A percentile compares a stretch with the other conserved stretches of the same genome.
Evolutionary conservation across 92 coral and sea anemone species (phyloP).

Genomic region (Virgularia gustaviana): DNA sequence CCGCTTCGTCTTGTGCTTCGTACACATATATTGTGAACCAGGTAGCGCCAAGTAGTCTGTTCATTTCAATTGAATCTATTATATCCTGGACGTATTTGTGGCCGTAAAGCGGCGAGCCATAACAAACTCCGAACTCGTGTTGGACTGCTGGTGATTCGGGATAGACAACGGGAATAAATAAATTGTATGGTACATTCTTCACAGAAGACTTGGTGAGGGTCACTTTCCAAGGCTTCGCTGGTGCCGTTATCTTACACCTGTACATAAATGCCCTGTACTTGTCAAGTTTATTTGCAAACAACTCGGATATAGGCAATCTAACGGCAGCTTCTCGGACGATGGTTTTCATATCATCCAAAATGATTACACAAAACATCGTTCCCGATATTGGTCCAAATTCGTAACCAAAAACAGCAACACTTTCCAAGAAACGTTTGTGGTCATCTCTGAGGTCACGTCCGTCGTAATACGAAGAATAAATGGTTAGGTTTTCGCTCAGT

Average conservation of each 20-base stretch:
- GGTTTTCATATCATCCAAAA: not conserved
- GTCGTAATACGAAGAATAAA: not conserved
- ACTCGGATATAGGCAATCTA: not conserved
- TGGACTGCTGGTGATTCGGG: too few relatives aligned
- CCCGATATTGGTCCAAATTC: not conserved
- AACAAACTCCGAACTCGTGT: not conserved
- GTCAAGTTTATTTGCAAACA: not conserved
- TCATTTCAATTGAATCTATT: constrained; percentile 6
- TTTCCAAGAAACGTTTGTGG: not conserved
- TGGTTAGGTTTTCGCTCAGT: not conserved
- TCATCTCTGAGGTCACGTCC: not conserved
- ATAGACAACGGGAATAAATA: not conserved
- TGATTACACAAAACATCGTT: not conserved
- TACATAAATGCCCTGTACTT: not conserved
- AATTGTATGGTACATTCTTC: not conserved
- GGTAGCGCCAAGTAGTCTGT: constrained; percentile 1
- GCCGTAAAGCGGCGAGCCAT: not conserved
- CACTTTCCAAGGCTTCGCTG: not conserved
- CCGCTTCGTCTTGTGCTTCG: constrained; percentile 3
- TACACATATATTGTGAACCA: not conserved
- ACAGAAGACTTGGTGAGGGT: not conserved
- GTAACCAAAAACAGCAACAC: constrained; percentile 7
- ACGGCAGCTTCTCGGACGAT: not conserved
- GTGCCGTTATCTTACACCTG: not conserved
- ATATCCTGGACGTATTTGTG: constrained; percentile 1